phyloP scores from a whole-genome alignment of 1,140 invertebrate species.

The Anadara kagoshimensis region DNA sequence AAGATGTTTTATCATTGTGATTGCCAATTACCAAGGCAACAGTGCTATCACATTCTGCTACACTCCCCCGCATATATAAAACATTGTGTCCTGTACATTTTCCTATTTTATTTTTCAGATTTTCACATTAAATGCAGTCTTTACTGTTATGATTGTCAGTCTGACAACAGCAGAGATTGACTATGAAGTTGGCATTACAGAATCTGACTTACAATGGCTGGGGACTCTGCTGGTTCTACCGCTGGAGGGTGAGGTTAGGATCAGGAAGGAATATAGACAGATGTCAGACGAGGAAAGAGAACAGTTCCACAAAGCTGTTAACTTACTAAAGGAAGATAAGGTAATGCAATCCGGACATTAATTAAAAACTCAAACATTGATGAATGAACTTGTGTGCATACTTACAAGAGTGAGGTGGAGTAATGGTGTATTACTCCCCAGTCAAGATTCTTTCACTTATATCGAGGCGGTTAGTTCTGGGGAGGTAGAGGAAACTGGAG shows the following conservation, averaged over 20 bases:
- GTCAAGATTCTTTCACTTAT: background rate
- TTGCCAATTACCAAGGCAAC: no score
- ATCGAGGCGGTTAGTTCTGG: no score
- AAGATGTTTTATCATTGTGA: no score
- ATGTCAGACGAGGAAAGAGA: slow-evolving; percentile 64
- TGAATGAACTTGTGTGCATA: background rate
- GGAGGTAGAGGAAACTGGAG: no score
- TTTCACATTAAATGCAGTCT: no score
- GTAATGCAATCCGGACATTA: slow-evolving; percentile 51
- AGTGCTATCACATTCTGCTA: no score
- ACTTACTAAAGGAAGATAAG: slow-evolving; percentile 67
- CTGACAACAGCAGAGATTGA: no score
- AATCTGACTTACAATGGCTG: slow-evolving; percentile 28
- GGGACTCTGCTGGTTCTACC: slow-evolving; percentile 21
- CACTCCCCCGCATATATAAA: no score
- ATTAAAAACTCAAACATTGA: background rate
- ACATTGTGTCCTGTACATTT: no score
- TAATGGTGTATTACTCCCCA: background rate
- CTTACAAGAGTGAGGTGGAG: background rate
- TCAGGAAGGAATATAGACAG: slow-evolving; percentile 69
- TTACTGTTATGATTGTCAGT: no score
- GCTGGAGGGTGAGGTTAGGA: slow-evolving; percentile 7
- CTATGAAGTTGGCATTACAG: slow-evolving; percentile 31
- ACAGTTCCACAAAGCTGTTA: slow-evolving; percentile 65
- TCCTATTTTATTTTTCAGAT: no score